Base-by-base conservation (phyloP, 2,113 vertebrate species). In the Perca flavescens region DNA sequence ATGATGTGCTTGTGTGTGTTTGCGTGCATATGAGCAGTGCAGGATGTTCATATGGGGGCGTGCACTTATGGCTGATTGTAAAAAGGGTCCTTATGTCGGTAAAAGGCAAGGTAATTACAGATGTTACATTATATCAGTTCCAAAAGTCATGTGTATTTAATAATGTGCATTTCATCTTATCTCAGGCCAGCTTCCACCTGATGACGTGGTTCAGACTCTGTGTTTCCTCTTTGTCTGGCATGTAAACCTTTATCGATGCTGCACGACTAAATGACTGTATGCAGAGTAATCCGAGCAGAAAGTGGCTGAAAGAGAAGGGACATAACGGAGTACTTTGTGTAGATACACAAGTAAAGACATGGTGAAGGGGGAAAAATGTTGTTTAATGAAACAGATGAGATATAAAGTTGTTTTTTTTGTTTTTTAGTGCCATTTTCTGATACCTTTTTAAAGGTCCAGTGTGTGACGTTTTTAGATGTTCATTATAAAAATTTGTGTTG, bases 101-200 rank as follows among this genome's bases (percentile, higher is more conserved):
- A 69, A 46, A 62, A 57, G 61, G 63, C 61, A 80, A 66, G 77
- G 57, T 85, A 79, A 84, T 84, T 80, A 79, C 74, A 84, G 60
- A 78, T 78, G 70, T 76, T 84, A 82, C 79, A 6, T 63, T 82
- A 54, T 81, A 80, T 86, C 79, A 85, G n/a, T 79, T 79, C 36
- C 67, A n/a, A 77, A 77, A 81, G 74, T 88, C 80, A 74, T 86
- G 52, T 80, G 81, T 53, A 64, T 86, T 90, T 84, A 77, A 92
- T 91, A 88, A 90, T 60, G 31, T 22, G n/a, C 43, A 70, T 61
- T 75, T 92, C 63, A 70, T 86, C 80, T 88, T 67, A 90, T 77
- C 70, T 85, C 40, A 52, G 68, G 80, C 85, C 90, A 91, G 69
- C 13, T 85, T 89, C 56, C 76, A 75, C 84, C 84, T 87, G 77